A percentile compares a stretch with the other conserved stretches of the same genome.
These are phyloP conservation scores for Atta colombica DNA, from an alignment of 1,140 invertebrate genomes.

Conservation along the genomic window DNA sequence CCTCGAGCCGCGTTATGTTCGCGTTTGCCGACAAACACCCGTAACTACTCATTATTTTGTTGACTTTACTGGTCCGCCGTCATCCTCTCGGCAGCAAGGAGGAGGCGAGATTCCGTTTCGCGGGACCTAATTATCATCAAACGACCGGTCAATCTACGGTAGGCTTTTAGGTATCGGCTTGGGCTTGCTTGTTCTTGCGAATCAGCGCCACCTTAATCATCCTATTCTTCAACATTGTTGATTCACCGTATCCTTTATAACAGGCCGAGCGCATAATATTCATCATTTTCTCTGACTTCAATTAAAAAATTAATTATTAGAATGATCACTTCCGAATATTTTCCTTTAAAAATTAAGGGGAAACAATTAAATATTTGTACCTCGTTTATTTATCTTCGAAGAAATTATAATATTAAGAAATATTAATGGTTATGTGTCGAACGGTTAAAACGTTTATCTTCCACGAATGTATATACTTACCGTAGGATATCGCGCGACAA, in stretches of 20 bases:
- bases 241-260: neutral
- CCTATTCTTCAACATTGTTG: neutral
- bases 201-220: constrained; percentile 54
- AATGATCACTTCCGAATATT: neutral
- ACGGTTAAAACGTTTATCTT: constrained; percentile 17
- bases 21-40: constrained; percentile 73
- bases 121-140: constrained; percentile 75
- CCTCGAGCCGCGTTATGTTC: constrained; percentile 35
- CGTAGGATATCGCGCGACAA: constrained; percentile 44
- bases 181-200: constrained; percentile 44
- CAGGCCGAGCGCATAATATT: neutral
- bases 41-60: constrained; percentile 78
- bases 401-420: constrained; percentile 8
- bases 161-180: constrained; percentile 18
- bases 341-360: neutral
- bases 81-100: constrained; percentile 23
- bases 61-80: constrained; percentile 75
- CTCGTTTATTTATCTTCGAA: neutral
- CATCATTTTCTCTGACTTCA: neutral
- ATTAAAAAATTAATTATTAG: constrained; percentile 26
- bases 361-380: neutral
- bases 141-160: constrained; percentile 56
- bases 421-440: neutral
- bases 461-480: constrained; percentile 24
- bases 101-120: constrained; percentile 46